Evolutionary conservation across 2,888 invertebrate genomes (phyloP).

Genomic region (Drosophila nigricruria): DNA sequence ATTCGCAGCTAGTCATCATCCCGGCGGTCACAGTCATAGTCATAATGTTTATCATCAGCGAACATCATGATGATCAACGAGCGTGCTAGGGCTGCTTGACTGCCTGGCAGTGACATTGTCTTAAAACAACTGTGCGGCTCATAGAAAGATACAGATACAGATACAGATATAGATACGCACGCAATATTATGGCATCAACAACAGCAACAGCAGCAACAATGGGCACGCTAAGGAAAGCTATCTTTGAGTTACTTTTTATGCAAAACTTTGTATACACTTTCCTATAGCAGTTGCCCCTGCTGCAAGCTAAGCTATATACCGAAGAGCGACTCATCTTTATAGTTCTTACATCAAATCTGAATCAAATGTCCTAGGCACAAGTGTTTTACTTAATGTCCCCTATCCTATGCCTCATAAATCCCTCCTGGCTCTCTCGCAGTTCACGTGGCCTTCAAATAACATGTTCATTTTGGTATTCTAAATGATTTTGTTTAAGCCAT

Average conservation of each 20-base stretch:
- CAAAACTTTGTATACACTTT: slow-evolving; percentile 5
- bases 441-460: too few species aligned
- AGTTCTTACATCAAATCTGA: too few species aligned
- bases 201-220: not conserved
- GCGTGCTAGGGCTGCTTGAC: not conserved
- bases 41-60: slow-evolving; percentile 14
- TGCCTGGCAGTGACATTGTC: slow-evolving; percentile 46
- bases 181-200: slow-evolving; percentile 24
- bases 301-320: too few species aligned
- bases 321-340: too few species aligned
- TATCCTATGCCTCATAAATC: too few species aligned
- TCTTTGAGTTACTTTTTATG: not conserved
- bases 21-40: slow-evolving; percentile 22
- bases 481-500: not conserved
- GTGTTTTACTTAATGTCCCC: too few species aligned
- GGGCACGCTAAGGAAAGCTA: slow-evolving; percentile 7
- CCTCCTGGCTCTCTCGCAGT: too few species aligned
- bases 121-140: slow-evolving; percentile 21
- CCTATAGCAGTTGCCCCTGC: not conserved
- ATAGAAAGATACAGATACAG: slow-evolving; percentile 1
- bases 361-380: too few species aligned
- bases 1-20: slow-evolving; percentile 22
- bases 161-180: slow-evolving; percentile 14
- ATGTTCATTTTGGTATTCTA: too few species aligned
- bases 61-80: slow-evolving; percentile 19